These are phyloP conservation scores for Synanthedon tipuliformis DNA, from an alignment of 2,888 invertebrate genomes.

Conservation along the genomic window DNA sequence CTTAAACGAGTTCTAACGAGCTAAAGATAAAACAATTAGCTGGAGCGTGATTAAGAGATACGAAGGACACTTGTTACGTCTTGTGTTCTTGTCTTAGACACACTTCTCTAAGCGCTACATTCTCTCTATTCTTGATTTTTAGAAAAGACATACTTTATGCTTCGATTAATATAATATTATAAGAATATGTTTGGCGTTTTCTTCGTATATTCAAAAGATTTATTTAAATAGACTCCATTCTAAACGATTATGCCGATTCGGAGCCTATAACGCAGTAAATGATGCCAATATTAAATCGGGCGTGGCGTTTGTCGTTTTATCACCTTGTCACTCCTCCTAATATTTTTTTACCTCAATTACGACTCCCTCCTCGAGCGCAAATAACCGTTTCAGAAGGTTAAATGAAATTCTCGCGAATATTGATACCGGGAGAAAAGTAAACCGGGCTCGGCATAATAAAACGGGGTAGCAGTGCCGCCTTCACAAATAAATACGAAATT, in stretches of 20 bases:
- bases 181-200: too few species aligned
- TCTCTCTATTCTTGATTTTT: too few species aligned
- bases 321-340: conserved; percentile 57
- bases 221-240: not conserved
- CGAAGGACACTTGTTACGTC: conserved; percentile 67
- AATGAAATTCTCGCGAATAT: conserved; percentile 49
- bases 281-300: conserved; percentile 53
- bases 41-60: conserved; percentile 67
- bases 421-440: conserved; percentile 29
- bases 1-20: conserved; percentile 71
- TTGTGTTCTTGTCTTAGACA: conserved; percentile 19
- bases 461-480: conserved; percentile 2
- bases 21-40: conserved; percentile 71
- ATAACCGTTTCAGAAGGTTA: conserved; percentile 50
- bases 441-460: conserved; percentile 12
- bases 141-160: too few species aligned
- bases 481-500: conserved; percentile 4
- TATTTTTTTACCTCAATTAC: conserved; percentile 57
- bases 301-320: conserved; percentile 59
- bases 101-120: too few species aligned
- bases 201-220: not conserved
- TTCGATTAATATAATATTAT: too few species aligned
- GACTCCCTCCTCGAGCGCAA: conserved; percentile 44
- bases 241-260: conserved; percentile 14
- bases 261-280: conserved; percentile 50